A percentile compares a stretch with the other conserved stretches of the same genome.
Evolutionary conservation across 2,888 invertebrate species (phyloP).

Genomic region (Ormyrus nitidulus): DNA sequence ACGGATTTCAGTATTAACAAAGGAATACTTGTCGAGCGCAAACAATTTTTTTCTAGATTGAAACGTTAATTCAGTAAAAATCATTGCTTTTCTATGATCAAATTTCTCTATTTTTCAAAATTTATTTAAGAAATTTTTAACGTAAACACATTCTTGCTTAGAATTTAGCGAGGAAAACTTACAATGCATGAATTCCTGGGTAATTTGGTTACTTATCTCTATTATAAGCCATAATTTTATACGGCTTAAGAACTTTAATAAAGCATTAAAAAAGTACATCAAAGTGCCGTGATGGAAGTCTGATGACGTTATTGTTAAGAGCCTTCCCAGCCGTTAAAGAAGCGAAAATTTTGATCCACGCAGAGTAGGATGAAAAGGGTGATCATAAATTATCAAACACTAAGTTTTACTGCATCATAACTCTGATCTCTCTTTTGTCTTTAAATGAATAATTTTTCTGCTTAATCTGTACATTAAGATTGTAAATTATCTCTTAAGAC

Average conservation of each 20-base stretch:
- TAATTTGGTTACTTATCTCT: not conserved
- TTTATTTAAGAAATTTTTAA: too few relatives aligned
- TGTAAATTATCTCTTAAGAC: too few relatives aligned
- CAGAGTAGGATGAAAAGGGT: not conserved
- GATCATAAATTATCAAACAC: constrained; percentile 1
- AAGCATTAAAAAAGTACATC: constrained; percentile 5
- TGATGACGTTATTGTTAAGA: constrained; percentile 5
- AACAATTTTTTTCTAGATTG: too few relatives aligned
- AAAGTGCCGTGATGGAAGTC: constrained; percentile 5
- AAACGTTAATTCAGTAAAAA: too few relatives aligned
- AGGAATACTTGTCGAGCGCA: too few relatives aligned
- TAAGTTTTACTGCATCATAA: constrained; percentile 19
- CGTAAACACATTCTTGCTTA: too few relatives aligned
- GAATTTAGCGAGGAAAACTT: not conserved
- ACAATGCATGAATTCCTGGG: not conserved
- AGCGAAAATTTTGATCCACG: not conserved
- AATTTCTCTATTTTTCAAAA: too few relatives aligned
- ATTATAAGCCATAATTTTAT: not conserved
- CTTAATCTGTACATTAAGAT: too few relatives aligned
- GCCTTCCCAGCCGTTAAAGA: not conserved
- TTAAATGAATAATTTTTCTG: not conserved
- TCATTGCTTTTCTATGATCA: too few relatives aligned
- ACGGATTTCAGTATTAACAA: too few relatives aligned
- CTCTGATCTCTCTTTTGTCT: not conserved
- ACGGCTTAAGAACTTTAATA: constrained; percentile 2